Evolutionary conservation across 2,888 invertebrate species (phyloP).

Genomic region (Megaustenia siamemsis): DNA sequence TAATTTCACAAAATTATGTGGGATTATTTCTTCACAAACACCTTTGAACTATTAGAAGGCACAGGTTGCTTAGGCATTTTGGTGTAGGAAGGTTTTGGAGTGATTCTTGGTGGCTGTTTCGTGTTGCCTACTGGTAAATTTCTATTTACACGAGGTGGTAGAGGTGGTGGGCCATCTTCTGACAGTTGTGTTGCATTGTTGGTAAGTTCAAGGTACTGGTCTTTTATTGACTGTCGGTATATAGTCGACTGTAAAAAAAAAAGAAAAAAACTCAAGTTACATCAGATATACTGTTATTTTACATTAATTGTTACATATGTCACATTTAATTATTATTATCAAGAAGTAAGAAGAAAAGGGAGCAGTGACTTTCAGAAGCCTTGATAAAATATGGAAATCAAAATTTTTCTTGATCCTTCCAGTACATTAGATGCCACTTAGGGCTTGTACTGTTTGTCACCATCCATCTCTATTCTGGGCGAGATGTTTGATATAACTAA

Average conservation of each 20-base stretch:
- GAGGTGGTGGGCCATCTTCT: background rate
- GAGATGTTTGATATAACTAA: too few species aligned
- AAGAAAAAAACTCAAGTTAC: background rate
- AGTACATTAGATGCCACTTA: too few species aligned
- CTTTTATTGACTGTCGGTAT: constrained; percentile 8
- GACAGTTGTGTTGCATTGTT: background rate
- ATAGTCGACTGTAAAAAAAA: background rate
- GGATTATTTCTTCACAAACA: background rate
- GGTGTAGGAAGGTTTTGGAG: background rate
- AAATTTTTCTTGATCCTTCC: too few species aligned
- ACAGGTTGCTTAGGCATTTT: background rate
- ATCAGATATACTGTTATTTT: background rate
- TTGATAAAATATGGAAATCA: too few species aligned
- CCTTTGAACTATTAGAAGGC: background rate
- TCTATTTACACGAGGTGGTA: background rate
- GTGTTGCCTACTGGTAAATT: too few species aligned
- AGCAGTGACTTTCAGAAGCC: too few species aligned
- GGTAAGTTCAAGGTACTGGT: constrained; percentile 1
- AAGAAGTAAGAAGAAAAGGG: too few species aligned
- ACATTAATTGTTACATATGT: background rate
- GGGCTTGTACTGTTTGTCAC: too few species aligned
- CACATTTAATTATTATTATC: background rate
- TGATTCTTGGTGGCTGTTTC: background rate
- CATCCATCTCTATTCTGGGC: too few species aligned
- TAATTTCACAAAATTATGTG: too few species aligned